Evolutionary conservation across 2,888 invertebrate species (phyloP), one percentile per base, ranked within the genome.

Genomic region (Cantharis flavilabris): DNA sequence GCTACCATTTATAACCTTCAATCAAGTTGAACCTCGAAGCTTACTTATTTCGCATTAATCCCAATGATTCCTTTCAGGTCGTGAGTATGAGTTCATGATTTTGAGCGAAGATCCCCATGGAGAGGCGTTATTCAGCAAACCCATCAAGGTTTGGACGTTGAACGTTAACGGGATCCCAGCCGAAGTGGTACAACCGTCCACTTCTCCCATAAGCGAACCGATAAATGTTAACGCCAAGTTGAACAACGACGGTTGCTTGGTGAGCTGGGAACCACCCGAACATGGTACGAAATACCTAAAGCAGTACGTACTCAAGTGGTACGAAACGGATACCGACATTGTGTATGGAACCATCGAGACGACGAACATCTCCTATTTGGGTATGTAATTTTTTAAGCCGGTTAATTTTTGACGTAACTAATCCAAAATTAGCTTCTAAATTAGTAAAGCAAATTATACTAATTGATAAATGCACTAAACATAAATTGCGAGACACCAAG

Each of bases 51-150:
- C 30, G 30, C 3, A 62, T 64, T 28, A 69, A 13, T 14, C 20
- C 30, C 75, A 49, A 67, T 13, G 18, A 18, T 71, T 70, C 71
- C 26, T 64, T 81, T 62, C 70, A 88, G 88, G 89, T 79, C 91
- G 94, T 20, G 93, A 94, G 85, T 98, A 98, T 88, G 97, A 98
- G 89, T 93, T 98, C 86, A 96, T 97, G 92, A 95, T 98, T 70
- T 91, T 97, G 70, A 94, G 97, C 82, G 94, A 96, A 87, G 97
- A 98, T 88, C 92, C 94, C 84, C 91, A 93, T 78, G 97, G 97
- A 9, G 96, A 97, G 84, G 97, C 97, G 23, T 93, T 97, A 89
- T 97, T 96, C 86, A 97, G 97, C 88, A 95, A 96, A 87, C 92
- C 95, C 11, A 90, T 97, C 30, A 91, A 92, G 83, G 92, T 94